A percentile compares a stretch with the other conserved stretches of the same genome.
These are phyloP conservation scores for Fissipunctia ypsillon DNA, from an alignment of 2,888 invertebrate species.

Conservation along the genomic window DNA sequence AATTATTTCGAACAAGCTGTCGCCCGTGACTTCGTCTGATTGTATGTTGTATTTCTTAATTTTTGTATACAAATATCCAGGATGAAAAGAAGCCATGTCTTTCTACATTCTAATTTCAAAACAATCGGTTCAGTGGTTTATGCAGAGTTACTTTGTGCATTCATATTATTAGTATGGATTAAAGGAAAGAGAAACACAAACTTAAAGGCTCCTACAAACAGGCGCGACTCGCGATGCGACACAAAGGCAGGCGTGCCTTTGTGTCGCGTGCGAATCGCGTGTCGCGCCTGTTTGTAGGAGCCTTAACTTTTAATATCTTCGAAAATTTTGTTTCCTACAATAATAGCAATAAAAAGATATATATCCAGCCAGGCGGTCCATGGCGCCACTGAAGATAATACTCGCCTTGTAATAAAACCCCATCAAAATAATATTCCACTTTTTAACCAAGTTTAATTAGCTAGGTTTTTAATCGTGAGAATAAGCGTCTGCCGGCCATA, in stretches of 20 bases:
- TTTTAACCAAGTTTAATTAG: slow-evolving; percentile 76
- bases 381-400: slow-evolving; percentile 51
- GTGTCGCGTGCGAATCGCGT: too few relatives aligned
- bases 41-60: too few relatives aligned
- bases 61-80: too few relatives aligned
- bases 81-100: too few relatives aligned
- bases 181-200: not conserved
- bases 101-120: too few relatives aligned
- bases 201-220: too few relatives aligned
- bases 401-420: slow-evolving; percentile 66
- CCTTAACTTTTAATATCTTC: not conserved
- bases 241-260: too few relatives aligned
- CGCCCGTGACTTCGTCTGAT: not conserved
- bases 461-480: slow-evolving; percentile 77
- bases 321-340: not conserved
- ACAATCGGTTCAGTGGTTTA: too few relatives aligned
- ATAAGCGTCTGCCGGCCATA: slow-evolving; percentile 72
- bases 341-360: slow-evolving; percentile 22
- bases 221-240: too few relatives aligned
- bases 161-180: too few relatives aligned
- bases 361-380: slow-evolving; percentile 43
- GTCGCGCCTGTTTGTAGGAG: too few relatives aligned
- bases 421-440: slow-evolving; percentile 75
- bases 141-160: too few relatives aligned
- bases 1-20: not conserved